A percentile compares a stretch with the other conserved stretches of the same genome.
These are phyloP conservation scores for Xestoiulus laeticollis DNA, from an alignment of 2,888 invertebrate genomes.

Conservation along the genomic window DNA sequence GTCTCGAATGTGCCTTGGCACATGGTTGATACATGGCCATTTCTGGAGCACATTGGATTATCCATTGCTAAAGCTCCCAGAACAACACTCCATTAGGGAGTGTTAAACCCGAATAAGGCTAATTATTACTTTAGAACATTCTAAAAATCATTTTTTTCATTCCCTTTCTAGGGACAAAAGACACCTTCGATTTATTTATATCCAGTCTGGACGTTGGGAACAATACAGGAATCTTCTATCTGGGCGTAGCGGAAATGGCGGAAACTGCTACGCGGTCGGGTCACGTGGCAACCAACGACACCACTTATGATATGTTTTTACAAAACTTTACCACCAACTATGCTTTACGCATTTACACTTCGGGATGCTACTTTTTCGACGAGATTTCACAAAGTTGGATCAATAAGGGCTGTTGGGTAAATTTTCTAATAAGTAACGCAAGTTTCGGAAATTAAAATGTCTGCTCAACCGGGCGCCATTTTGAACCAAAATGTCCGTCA, in stretches of 20 bases:
- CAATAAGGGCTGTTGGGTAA: conserved; percentile 61
- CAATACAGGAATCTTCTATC: conserved; percentile 61
- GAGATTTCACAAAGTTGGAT: conserved; percentile 59
- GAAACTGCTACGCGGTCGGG: conserved; percentile 55
- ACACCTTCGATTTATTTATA: conserved; percentile 58
- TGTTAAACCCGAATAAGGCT: no score
- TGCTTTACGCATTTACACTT: conserved; percentile 61
- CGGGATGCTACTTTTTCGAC: conserved; percentile 64
- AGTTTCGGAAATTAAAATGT: neutral
- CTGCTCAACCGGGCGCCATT: neutral
- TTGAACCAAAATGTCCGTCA: neutral
- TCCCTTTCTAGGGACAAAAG: conserved; percentile 16
- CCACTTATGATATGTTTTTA: conserved; percentile 59
- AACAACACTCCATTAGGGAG: no score
- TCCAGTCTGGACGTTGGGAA: conserved; percentile 58
- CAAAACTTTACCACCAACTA: conserved; percentile 62
- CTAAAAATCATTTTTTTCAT: neutral
- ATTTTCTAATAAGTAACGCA: neutral
- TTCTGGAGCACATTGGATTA: no score
- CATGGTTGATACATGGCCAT: no score
- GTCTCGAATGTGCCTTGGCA: no score
- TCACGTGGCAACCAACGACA: conserved; percentile 58
- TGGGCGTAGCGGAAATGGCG: conserved; percentile 61
- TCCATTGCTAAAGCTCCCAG: no score
- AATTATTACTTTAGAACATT: neutral